Evolutionary conservation across 2,888 invertebrate species (phyloP).

Genomic region (Spisula solida): DNA sequence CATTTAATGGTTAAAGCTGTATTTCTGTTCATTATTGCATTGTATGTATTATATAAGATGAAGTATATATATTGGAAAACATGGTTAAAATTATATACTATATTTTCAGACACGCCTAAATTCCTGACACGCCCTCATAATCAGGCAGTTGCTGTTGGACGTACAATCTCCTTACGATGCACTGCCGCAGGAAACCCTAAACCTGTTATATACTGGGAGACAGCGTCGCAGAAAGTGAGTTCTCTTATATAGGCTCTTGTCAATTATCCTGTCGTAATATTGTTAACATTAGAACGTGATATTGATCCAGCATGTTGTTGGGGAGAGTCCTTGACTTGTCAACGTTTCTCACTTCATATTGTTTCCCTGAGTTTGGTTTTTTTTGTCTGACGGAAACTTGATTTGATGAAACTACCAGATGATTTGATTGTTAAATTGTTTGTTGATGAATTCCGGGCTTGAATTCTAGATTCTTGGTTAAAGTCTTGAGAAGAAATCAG

Average conservation of each 20-base stretch:
- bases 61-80: no score
- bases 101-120: slow-evolving; percentile 93
- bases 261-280: slow-evolving; percentile 1
- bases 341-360: background rate
- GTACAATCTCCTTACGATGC: slow-evolving; percentile 94
- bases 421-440: background rate
- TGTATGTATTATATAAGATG: no score
- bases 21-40: no score
- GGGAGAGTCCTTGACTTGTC: slow-evolving; percentile 2
- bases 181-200: slow-evolving; percentile 96
- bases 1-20: no score
- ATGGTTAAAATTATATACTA: no score
- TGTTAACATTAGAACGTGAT: background rate
- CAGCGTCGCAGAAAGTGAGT: slow-evolving; percentile 50
- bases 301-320: background rate
- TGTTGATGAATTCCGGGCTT: background rate
- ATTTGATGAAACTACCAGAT: background rate
- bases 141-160: slow-evolving; percentile 92
- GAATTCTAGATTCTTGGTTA: background rate
- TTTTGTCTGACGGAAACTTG: slow-evolving; percentile 3
- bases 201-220: slow-evolving; percentile 96
- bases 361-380: background rate
- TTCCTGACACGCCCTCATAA: slow-evolving; percentile 95
- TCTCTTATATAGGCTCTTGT: background rate
- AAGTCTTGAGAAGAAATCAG: no score